phyloP scores from a whole-genome alignment of 2,113 vertebrate genomes.

The human (Homo sapiens) region DNA sequence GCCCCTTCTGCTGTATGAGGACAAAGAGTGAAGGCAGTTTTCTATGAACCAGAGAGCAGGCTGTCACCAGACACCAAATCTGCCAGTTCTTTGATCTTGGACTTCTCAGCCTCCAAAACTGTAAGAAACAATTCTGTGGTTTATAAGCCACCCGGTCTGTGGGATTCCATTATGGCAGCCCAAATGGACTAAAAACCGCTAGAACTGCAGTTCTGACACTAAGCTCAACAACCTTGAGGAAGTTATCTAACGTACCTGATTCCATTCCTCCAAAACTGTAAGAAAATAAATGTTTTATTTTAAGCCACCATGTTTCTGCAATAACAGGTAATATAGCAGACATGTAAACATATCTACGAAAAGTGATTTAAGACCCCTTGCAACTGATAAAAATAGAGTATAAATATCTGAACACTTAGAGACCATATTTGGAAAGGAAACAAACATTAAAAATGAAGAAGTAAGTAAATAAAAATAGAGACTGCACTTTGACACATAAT shows the following conservation, averaged over 20 bases:
- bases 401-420: conserved; percentile 3
- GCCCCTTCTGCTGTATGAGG: background rate
- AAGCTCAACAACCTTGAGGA: background rate
- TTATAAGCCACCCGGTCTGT: background rate
- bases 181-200: background rate
- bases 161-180: background rate
- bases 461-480: background rate
- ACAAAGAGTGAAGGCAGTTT: background rate
- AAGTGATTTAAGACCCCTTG: background rate
- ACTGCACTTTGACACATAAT: background rate
- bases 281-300: background rate
- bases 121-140: background rate
- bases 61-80: background rate
- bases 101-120: background rate
- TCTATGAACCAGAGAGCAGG: background rate
- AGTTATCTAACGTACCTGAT: background rate
- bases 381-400: background rate
- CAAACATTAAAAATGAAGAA: too few relatives aligned
- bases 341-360: background rate
- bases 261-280: conserved; percentile 10
- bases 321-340: background rate
- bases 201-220: background rate
- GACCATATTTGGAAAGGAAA: too few relatives aligned
- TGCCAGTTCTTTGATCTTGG: background rate
- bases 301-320: background rate